A percentile compares a stretch with the other conserved stretches of the same genome.
These are phyloP conservation scores for Cabera pusaria DNA, from an alignment of 2,888 invertebrate species.

Conservation along the genomic window DNA sequence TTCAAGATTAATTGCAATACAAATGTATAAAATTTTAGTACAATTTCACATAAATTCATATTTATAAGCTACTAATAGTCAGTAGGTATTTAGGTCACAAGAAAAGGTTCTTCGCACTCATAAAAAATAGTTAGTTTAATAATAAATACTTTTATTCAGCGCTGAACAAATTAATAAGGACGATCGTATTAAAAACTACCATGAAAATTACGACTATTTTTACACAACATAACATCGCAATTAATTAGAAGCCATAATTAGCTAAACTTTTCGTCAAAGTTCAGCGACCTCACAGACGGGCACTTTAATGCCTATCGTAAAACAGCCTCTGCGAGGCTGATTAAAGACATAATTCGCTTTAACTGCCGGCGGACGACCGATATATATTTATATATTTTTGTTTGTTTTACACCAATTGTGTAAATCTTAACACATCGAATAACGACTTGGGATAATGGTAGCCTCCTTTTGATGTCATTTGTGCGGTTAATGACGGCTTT, in stretches of 20 bases:
- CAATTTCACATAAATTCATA: no score
- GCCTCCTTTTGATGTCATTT: constrained; percentile 43
- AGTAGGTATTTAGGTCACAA: no score
- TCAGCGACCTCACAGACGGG: constrained; percentile 52
- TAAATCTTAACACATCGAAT: constrained; percentile 48
- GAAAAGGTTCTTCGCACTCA: no score
- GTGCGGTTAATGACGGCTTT: constrained; percentile 22
- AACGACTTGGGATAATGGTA: constrained; percentile 35
- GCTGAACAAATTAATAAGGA: no score
- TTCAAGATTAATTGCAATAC: no score
- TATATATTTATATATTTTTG: constrained; percentile 46
- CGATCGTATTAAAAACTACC: no score
- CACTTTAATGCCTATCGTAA: constrained; percentile 67
- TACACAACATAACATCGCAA: constrained; percentile 16
- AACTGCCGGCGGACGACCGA: constrained; percentile 48
- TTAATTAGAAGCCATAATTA: constrained; percentile 29
- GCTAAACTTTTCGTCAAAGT: constrained; percentile 49
- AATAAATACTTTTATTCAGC: no score
- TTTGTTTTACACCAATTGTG: constrained; percentile 55
- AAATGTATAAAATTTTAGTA: no score
- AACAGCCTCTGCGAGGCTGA: constrained; percentile 58
- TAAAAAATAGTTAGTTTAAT: no score
- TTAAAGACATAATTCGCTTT: constrained; percentile 57
- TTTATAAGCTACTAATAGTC: no score
- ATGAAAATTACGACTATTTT: constrained; percentile 6